A percentile compares a stretch with the other conserved stretches of the same genome.
phyloP scores from a whole-genome alignment of 37 sponge, comb jelly and placozoan genomes.

The Axinella damicornis region DNA sequence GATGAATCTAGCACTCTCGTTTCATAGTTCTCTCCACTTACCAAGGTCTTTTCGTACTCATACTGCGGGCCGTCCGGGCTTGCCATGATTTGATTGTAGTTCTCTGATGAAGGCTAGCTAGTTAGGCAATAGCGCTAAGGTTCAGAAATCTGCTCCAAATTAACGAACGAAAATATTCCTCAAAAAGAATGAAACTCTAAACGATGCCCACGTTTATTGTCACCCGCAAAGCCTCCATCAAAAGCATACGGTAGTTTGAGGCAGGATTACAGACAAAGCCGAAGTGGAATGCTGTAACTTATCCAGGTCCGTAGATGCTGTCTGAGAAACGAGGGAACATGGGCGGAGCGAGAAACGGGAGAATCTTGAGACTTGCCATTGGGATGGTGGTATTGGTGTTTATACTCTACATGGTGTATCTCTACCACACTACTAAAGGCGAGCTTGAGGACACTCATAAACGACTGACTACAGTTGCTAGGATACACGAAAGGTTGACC shows the following conservation, averaged over 20 bases:
- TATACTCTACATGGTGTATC: neutral
- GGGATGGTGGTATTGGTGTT: neutral
- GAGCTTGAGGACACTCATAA: neutral
- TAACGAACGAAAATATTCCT: too few species aligned
- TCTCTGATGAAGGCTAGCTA: too few species aligned
- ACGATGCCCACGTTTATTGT: too few species aligned
- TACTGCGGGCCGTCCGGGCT: neutral
- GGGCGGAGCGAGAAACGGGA: conserved; percentile 13
- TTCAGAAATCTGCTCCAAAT: too few species aligned
- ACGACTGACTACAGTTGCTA: neutral
- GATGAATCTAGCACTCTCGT: too few species aligned
- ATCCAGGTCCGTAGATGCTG: neutral
- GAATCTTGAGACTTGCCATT: neutral
- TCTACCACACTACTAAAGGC: neutral
- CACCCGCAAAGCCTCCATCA: too few species aligned
- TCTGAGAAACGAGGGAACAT: neutral
- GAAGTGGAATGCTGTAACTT: too few species aligned
- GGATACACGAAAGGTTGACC: neutral
- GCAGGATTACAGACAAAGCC: too few species aligned
- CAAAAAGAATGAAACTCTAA: neutral
- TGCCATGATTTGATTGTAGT: neutral
- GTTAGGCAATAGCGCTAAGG: too few species aligned
- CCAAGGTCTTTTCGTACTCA: conserved; percentile 35
- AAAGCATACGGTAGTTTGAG: too few species aligned
- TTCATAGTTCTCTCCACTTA: neutral